These are phyloP conservation scores for Lasioglossum lativentre DNA, from an alignment of 2,888 invertebrate genomes.

Conservation along the genomic window DNA sequence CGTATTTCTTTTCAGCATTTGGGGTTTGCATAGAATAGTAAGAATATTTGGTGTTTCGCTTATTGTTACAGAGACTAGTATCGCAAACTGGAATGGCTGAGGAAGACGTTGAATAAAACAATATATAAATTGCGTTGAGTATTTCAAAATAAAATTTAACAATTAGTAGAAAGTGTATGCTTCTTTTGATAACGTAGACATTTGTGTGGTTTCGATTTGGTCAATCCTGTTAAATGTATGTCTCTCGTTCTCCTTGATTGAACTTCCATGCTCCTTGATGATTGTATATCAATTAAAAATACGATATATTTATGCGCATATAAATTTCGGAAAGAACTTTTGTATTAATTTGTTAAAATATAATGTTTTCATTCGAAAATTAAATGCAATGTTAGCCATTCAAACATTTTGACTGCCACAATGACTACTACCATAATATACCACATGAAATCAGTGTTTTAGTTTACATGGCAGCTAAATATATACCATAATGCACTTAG, in stretches of 20 bases:
- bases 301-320: slow-evolving; percentile 43
- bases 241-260: slow-evolving; percentile 50
- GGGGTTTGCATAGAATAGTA: neutral
- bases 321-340: slow-evolving; percentile 51
- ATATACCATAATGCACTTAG: slow-evolving; percentile 15
- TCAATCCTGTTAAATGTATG: slow-evolving; percentile 42
- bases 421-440: slow-evolving; percentile 17
- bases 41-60: slow-evolving; percentile 32
- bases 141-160: slow-evolving; percentile 75
- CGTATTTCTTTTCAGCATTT: neutral
- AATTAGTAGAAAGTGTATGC: slow-evolving; percentile 73
- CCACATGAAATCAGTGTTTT: slow-evolving; percentile 15
- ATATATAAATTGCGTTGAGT: slow-evolving; percentile 69
- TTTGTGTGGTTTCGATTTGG: slow-evolving; percentile 56
- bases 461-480: slow-evolving; percentile 21
- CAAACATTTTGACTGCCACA: slow-evolving; percentile 32
- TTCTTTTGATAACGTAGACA: slow-evolving; percentile 68
- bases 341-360: slow-evolving; percentile 59
- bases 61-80: slow-evolving; percentile 78
- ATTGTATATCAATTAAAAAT: slow-evolving; percentile 25
- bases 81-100: slow-evolving; percentile 79
- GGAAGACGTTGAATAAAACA: slow-evolving; percentile 81
- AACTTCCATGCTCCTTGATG: slow-evolving; percentile 64
- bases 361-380: slow-evolving; percentile 33
- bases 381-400: slow-evolving; percentile 19